Evolutionary conservation across 2,113 vertebrate genomes (phyloP), one percentile per base, ranked within the genome.

Genomic region (Pungitius pungitius): DNA sequence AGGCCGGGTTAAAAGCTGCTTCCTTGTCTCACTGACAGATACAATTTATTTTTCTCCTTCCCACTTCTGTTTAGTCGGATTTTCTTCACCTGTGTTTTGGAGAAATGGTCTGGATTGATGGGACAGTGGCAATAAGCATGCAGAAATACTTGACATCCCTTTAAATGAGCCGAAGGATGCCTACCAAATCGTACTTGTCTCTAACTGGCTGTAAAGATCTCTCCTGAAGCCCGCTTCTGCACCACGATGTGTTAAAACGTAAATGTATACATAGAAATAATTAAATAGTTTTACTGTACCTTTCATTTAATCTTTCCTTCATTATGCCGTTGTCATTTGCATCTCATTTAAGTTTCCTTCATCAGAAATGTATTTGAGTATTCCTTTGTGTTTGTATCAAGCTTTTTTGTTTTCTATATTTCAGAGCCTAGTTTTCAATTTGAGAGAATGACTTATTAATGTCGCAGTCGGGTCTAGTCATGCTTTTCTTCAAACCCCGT

Each of bases 1-100:
- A 58, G 2, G 37, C 55, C 47, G 35, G 60, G 62, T 82, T 82
- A 52, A 77, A 84, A 78, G 42, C 58, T 65, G 62, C 79, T 69
- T 85, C 30, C 61, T 42, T 39, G 43, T 81, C 68, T 86, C 72
- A 86, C 68, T 86, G 87, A 82, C 85, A 84, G 80, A 81, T 89
- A 77, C 81, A 87, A 85, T 87, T 85, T 74, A 77, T 70, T 33
- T 1, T 30, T 77, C 60, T 27, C 51, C n/a, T 63, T 60, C 45
- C 76, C 59, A 26, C 69, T 75, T 58, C 58, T 78, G 66, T 39
- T 60, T 58, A 76, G 62, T 78, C 57, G 60, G 3, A 51, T 82
- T 77, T 78, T 63, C 24, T 57, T 59, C 17, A 26, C 45, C 37
- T 49, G 22, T 77, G 74, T 74, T 63, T 52, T 27, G 9, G 15